Evolutionary conservation across 2,888 invertebrate genomes (phyloP), one percentile per base, ranked within the genome.

Genomic region (Lepidonotus clava): DNA sequence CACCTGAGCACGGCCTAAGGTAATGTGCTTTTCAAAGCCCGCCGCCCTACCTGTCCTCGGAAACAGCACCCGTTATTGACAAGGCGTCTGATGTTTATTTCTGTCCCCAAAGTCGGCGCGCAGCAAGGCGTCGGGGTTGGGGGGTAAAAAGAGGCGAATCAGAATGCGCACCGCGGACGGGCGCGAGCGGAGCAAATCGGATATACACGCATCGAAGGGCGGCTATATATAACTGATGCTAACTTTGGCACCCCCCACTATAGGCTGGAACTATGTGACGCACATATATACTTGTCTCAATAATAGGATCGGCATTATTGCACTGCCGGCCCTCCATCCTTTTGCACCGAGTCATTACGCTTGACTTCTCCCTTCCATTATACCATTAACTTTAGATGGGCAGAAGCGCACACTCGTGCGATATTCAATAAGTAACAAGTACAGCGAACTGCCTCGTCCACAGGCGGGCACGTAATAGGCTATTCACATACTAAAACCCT

Each of bases 171-270:
- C n/a, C n/a, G n/a, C n/a, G 24, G 28, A 61, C 28, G 61, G 28
- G 24, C 61, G 24, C 28, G 61, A 61, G 61, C 28, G 2, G 6
- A 53, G 53, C 18, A n/a, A n/a, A n/a, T 28, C 61, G 24, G 61
- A 4, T 28, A 8, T 1, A 28, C 18, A 61, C 61, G 28, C 28
- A n/a, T n/a, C 14, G 28, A 61, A 61, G 61, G 61, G 61, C 2
- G n/a, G 61, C 61, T 61, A 61, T n/a, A n/a, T n/a, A n/a, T n/a
- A 61, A 61, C 61, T 61, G 46, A n/a, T 61, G 61, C 61, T 61
- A 61, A 24, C 5, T 61, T 61, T 61, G 28, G 61, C 24, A 61
- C 0, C 28, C 21, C 61, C 24, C 56, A 56, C 56, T 14, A 4
- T n/a, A 46, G 56, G 28, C 24, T 28, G n/a, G n/a, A n/a, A n/a